Evolutionary conservation across 2,113 vertebrate species (phyloP).

Genomic region (Piprites chloris): DNA sequence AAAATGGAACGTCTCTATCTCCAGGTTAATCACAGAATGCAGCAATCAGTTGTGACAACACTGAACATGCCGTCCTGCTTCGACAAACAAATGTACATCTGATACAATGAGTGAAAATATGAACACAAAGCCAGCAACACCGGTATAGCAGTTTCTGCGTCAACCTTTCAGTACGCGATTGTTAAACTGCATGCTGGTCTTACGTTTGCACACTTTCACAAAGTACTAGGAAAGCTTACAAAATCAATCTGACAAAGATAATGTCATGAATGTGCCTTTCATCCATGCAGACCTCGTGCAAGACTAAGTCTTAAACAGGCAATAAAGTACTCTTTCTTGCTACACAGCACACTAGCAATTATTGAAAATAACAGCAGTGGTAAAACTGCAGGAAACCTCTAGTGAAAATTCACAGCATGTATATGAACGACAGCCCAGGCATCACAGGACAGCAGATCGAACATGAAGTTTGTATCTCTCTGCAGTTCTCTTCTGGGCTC

Average conservation of each 20-base stretch:
- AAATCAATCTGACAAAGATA: neutral
- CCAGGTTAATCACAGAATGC: neutral
- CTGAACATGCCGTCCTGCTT: neutral
- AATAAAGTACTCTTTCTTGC: neutral
- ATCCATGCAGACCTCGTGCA: neutral
- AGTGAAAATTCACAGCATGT: neutral
- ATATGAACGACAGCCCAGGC: neutral
- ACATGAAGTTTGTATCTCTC: neutral
- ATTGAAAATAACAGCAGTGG: neutral
- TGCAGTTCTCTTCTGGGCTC: neutral
- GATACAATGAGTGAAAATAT: neutral
- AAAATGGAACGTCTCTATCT: neutral
- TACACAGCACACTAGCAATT: neutral
- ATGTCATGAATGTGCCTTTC: neutral
- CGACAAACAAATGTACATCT: neutral
- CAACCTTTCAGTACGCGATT: neutral
- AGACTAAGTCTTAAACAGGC: neutral
- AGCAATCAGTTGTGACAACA: neutral
- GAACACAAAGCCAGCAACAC: neutral
- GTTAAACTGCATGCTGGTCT: neutral
- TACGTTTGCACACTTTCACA: neutral
- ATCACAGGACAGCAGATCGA: neutral
- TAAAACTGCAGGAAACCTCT: neutral
- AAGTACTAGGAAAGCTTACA: neutral
- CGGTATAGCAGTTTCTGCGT: neutral